Evolutionary conservation across 2,797 vertebrate species (phyloP), one percentile per base, ranked within the genome.

Genomic region (Cottoperca gobio): DNA sequence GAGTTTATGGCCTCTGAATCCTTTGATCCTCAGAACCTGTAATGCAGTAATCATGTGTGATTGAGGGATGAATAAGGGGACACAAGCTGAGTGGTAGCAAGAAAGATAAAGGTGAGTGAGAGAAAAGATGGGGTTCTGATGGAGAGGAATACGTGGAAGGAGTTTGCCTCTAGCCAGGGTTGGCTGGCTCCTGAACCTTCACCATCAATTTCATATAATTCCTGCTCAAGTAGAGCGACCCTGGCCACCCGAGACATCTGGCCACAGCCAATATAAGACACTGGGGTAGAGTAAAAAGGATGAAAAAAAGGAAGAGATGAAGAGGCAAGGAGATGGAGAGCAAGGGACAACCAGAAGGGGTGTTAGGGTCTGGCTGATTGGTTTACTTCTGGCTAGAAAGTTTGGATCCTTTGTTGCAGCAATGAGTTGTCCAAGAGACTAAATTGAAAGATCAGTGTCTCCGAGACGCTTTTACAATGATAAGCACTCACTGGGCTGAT

Each of bases 1-100:
- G 78, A 88, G 87, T 90, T 89, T 88, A 89, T 90, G 83, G 69
- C 70, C 67, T 76, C 76, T 63, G 73, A 89, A 85, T 91, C 82
- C 87, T 93, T 93, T 94, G 92, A 95, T 93, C 91, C 85, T 64
- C 13, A 26, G 28, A 81, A 88, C 83, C 83, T 91, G 84, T 84
- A 89, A 81, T 86, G 87, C 81, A 65, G 87, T 91, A 91, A 94
- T 94, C 89, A 88, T 84, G 66, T 83, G 68, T 90, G 92, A 94
- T 93, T 93, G 88, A 82, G 69, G 74, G 83, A 82, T 87, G 85
- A 82, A 76, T 86, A 78, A 48, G 65, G 43, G 68, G 66, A 78
- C 80, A 80, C 73, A 86, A 64, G 70, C 61, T 79, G 85, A 83
- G 79, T 81, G 73, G 68, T 54, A 77, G 82, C 43, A 69, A 59